These are phyloP conservation scores for Drosophila kuntzei DNA, from an alignment of 2,888 invertebrate genomes.

Conservation along the genomic window DNA sequence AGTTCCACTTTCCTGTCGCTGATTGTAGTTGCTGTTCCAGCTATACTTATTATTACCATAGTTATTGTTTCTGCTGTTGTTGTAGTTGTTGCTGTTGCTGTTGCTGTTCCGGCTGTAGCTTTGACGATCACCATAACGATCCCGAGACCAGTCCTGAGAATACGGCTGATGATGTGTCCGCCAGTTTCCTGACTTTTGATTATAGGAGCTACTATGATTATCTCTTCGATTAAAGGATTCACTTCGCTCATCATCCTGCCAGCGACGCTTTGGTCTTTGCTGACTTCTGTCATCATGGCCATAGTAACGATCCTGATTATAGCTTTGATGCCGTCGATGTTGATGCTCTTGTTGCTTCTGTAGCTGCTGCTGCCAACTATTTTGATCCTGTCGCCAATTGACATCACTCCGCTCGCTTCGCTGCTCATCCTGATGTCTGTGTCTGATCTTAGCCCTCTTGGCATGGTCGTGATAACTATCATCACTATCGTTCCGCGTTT, in stretches of 20 bases:
- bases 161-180: no score
- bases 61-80: conserved; percentile 8
- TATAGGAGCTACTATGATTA: background rate
- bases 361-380: conserved; percentile 5
- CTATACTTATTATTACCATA: conserved; percentile 3
- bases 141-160: background rate
- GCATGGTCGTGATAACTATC: background rate
- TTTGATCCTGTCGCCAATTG: conserved; percentile 23
- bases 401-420: background rate
- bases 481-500: background rate
- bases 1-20: background rate
- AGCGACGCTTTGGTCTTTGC: background rate
- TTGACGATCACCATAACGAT: background rate
- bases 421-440: background rate
- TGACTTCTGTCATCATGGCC: background rate
- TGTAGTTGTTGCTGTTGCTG: background rate
- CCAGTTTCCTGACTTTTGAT: background rate
- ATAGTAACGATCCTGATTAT: background rate
- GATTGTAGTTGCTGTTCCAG: background rate
- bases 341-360: background rate
- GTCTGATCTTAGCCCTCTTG: background rate
- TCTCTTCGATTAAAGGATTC: background rate
- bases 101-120: conserved; percentile 5
- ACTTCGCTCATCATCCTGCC: background rate
- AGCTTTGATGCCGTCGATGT: background rate